phyloP scores from a whole-genome alignment of 37 sponge, comb jelly and placozoan genomes.

The Mnemiopsis leidyi region DNA sequence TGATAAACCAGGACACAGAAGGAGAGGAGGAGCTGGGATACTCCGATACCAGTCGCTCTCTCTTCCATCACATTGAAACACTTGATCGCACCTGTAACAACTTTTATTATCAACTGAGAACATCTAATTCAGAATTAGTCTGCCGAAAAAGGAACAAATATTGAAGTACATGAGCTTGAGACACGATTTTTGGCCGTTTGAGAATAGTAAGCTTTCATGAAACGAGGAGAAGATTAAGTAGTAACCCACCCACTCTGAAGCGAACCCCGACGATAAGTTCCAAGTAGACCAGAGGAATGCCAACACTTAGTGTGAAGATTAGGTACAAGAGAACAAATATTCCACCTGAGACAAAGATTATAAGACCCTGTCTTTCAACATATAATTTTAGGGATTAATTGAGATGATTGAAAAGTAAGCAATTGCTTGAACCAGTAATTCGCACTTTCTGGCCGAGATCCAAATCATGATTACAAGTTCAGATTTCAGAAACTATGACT shows the following conservation, averaged over 20 bases:
- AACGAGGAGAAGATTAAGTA: too few species aligned
- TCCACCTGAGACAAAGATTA: neutral
- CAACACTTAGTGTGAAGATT: neutral
- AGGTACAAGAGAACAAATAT: neutral
- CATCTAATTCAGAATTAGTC: too few species aligned
- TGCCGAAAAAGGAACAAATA: too few species aligned
- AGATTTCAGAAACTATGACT: neutral
- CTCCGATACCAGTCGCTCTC: constrained; percentile 5
- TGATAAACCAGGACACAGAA: neutral
- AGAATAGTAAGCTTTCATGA: too few species aligned
- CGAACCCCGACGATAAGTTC: neutral
- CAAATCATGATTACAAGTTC: too few species aligned
- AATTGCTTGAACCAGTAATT: too few species aligned
- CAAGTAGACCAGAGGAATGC: constrained; percentile 6
- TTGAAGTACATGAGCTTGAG: too few species aligned
- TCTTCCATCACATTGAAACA: neutral
- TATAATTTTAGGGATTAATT: too few species aligned
- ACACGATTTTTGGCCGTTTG: too few species aligned
- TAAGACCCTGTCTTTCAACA: too few species aligned
- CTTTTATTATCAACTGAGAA: neutral
- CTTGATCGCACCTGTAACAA: constrained; percentile 4
- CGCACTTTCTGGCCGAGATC: too few species aligned
- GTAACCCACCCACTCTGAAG: neutral
- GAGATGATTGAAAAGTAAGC: too few species aligned
- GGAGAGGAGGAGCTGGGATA: neutral